A percentile compares a stretch with the other conserved stretches of the same genome.
phyloP scores from a whole-genome alignment of 2,797 vertebrate species.

The Tapera naevia region DNA sequence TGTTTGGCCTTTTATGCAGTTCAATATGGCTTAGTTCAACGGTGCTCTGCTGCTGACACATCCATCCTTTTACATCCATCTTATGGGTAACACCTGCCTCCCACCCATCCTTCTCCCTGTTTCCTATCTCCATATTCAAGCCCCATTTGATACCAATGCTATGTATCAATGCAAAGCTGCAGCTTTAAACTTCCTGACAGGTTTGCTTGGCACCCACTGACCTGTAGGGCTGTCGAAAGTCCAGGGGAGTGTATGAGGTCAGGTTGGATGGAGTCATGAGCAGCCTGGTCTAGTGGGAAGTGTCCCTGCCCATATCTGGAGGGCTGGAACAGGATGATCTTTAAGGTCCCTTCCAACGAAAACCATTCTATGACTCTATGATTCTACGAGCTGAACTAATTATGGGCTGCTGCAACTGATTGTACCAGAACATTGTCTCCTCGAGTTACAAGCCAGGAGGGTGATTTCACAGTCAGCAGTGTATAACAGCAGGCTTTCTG shows the following conservation, averaged over 20 bases:
- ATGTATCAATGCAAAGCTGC: neutral
- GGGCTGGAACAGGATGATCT: too few relatives aligned
- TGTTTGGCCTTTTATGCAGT: neutral
- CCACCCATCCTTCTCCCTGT: neutral
- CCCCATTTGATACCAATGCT: neutral
- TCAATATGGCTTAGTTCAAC: neutral
- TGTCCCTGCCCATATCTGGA: too few relatives aligned
- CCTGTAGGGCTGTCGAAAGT: neutral
- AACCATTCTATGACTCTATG: too few relatives aligned
- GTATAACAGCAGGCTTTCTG: neutral
- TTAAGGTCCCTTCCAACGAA: too few relatives aligned
- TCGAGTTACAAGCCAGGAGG: neutral
- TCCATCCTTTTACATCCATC: neutral
- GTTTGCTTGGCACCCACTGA: neutral
- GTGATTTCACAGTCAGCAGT: neutral
- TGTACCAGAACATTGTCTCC: neutral
- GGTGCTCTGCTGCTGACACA: neutral
- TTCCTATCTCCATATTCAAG: neutral
- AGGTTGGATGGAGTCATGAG: too few relatives aligned
- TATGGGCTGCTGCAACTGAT: neutral
- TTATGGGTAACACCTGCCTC: neutral
- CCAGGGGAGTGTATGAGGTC: neutral
- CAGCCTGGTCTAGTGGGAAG: too few relatives aligned
- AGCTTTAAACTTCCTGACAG: neutral
- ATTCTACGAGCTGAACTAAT: neutral